Evolutionary conservation across 2,797 vertebrate genomes (phyloP), one percentile per base, ranked within the genome.

Genomic region (Gallinago solitaria): DNA sequence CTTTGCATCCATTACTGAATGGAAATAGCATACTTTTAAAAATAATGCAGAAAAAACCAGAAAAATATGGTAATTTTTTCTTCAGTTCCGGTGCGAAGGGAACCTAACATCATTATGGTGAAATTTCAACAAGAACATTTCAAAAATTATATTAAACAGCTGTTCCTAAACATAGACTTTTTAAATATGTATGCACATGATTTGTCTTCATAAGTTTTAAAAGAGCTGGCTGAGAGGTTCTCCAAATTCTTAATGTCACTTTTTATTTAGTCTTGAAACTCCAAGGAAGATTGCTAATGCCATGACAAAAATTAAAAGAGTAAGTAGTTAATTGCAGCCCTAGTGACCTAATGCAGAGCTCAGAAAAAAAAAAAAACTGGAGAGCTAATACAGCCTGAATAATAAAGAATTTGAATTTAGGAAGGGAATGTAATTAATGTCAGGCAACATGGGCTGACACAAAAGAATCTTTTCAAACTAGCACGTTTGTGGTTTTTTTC

Each of bases 111-210:
- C 24, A 54, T 82, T 94, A 89, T 74, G 43, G 39, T 69, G 54
- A 89, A 86, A 91, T 91, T 95, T 80, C 89, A 90, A 30, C 47
- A 83, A 65, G 71, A 80, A 80, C 27, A 67, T 54, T 54, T 54
- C 51, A 54, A 54, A 30, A 12, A 30, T 74, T 89, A 70, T 89
- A 93, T 80, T 93, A 95, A 89, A 90, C 86, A 95, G 81, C 59
- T 92, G 88, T 67, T 95, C 32, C 88, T 93, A 95, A 96, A 85
- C 85, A 87, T 28, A 92, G 92, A 32, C 24, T 67, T 94, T 74
- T 95, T 0, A 87, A 93, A 91, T 93, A 94, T 83, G 69, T 67
- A 93, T 86, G 60, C 0, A 0, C n/a, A 78, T 83, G 48, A 90
- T 85, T 96, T 94, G 51, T 80, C 89, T 92, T 61, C 81, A 77